These are phyloP conservation scores for Whitmania pigra DNA, from an alignment of 1,140 invertebrate genomes.

Conservation along the genomic window DNA sequence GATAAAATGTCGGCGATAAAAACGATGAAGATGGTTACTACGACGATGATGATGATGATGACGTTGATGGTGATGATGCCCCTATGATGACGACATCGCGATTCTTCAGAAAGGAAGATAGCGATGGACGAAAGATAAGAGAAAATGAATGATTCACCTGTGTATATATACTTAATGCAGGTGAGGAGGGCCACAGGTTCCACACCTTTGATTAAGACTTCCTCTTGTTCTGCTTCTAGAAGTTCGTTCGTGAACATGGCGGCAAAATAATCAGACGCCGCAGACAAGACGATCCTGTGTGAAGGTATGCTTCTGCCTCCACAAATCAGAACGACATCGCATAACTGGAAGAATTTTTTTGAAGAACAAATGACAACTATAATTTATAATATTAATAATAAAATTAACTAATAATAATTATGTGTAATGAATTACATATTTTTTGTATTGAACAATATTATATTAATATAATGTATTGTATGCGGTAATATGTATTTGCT, in stretches of 20 bases:
- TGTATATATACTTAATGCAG: constrained; percentile 73
- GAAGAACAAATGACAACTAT: background rate
- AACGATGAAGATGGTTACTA: background rate
- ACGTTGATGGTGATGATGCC: background rate
- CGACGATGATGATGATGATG: constrained; percentile 3
- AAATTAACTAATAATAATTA: too few relatives aligned
- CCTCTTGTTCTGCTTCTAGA: constrained; percentile 65
- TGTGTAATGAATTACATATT: too few relatives aligned
- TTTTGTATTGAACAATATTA: too few relatives aligned
- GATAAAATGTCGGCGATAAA: constrained; percentile 2
- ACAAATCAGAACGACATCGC: constrained; percentile 37
- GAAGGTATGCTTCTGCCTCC: constrained; percentile 51
- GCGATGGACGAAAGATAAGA: too few relatives aligned
- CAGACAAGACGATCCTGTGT: constrained; percentile 64
- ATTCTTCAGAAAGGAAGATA: background rate
- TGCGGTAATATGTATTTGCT: too few relatives aligned
- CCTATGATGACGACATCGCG: background rate
- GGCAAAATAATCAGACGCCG: constrained; percentile 82
- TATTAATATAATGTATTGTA: too few relatives aligned
- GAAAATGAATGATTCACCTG: background rate
- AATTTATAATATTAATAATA: background rate
- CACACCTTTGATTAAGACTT: constrained; percentile 68
- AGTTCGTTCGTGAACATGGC: constrained; percentile 84
- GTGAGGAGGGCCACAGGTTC: constrained; percentile 68
- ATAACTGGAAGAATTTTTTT: constrained; percentile 27